Evolutionary conservation across 2,113 vertebrate genomes (phyloP).

Genomic region (pig (Sus scrofa)): T2T-Sscrofa CM000824.6:112257501-112258000

Average conservation of each 20-base stretch:
- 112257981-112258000: not conserved
- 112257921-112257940: not conserved
- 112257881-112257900: not conserved
- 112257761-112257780: not conserved
- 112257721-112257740: not conserved
- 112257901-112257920: not conserved
- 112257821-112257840: not conserved
- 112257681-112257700: not conserved
- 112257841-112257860: not conserved
- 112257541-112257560: too few relatives aligned
- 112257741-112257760: slow-evolving; percentile 40
- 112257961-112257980: not conserved
- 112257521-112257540: too few relatives aligned
- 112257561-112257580: too few relatives aligned
- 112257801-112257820: not conserved
- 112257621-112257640: too few relatives aligned
- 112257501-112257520: too few relatives aligned
- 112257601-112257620: too few relatives aligned
- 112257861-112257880: not conserved
- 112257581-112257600: too few relatives aligned
- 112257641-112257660: too few relatives aligned
- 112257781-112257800: not conserved
- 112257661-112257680: too few relatives aligned
- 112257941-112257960: not conserved
- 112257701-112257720: not conserved